Conservation (phyloP, 2,113 vertebrate species). For the Nothobranchius furzeri region DNA sequence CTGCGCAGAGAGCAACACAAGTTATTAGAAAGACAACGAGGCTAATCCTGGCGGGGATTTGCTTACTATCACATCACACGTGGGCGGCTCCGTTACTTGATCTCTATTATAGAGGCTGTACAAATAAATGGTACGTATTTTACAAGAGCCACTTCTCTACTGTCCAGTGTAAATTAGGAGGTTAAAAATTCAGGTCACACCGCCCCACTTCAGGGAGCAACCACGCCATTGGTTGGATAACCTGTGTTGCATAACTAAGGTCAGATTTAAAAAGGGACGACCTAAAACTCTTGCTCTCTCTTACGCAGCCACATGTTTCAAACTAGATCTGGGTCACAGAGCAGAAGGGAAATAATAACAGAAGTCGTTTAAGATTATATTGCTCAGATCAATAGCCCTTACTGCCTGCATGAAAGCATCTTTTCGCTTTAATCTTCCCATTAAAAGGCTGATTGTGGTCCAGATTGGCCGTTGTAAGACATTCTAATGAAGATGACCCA, state of each 20-base stretch:
- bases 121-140: constrained; percentile 24
- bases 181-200: constrained; percentile 21
- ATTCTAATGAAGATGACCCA: constrained; percentile 11
- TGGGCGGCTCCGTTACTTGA: constrained; percentile 11
- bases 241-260: constrained; percentile 65
- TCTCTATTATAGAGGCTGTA: background rate
- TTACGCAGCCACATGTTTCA: background rate
- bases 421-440: constrained; percentile 34
- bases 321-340: constrained; percentile 59
- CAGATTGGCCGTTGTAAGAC: constrained; percentile 43
- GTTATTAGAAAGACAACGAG: constrained; percentile 37
- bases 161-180: constrained; percentile 20
- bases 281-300: constrained; percentile 2
- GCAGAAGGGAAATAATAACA: constrained; percentile 61
- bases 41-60: constrained; percentile 40
- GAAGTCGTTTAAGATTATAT: constrained; percentile 60
- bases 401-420: constrained; percentile 59
- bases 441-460: constrained; percentile 54
- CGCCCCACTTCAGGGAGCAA: constrained; percentile 20
- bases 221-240: constrained; percentile 63
- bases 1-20: constrained; percentile 20
- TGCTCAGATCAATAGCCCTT: constrained; percentile 60
- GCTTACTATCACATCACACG: constrained; percentile 51
- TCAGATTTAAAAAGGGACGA: constrained; percentile 65
- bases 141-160: constrained; percentile 45